Evolutionary conservation across 2,113 vertebrate genomes (phyloP).

Genomic region (Scatophagus argus): DNA sequence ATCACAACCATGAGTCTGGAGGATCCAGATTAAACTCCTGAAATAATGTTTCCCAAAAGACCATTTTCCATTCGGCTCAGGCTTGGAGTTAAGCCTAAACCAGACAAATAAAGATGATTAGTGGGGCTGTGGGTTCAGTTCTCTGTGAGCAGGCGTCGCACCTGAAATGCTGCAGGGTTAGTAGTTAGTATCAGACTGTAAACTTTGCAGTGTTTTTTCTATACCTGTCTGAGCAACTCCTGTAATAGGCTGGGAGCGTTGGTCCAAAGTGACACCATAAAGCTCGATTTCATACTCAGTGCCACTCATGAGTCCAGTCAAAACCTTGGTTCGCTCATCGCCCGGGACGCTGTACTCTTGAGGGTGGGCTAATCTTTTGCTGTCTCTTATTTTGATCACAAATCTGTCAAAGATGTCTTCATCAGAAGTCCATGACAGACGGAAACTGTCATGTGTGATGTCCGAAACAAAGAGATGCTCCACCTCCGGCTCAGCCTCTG

Average conservation of each 20-base stretch:
- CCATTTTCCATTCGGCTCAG: constrained; percentile 13
- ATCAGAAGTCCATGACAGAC: constrained; percentile 92
- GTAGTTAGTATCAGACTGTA: constrained; percentile 27
- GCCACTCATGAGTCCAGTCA: constrained; percentile 90
- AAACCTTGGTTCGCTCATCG: constrained; percentile 87
- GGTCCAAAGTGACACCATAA: constrained; percentile 90
- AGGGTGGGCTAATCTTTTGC: constrained; percentile 87
- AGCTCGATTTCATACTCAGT: constrained; percentile 95
- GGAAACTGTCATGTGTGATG: constrained; percentile 89
- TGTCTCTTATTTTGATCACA: constrained; percentile 94
- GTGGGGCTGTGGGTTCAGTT: constrained; percentile 9
- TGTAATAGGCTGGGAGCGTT: constrained; percentile 89
- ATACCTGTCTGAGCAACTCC: constrained; percentile 93
- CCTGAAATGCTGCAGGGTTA: background rate
- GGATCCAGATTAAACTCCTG: constrained; percentile 1
- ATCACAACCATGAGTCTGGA: background rate
- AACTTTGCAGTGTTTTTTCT: constrained; percentile 1
- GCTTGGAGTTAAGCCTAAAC: constrained; percentile 31
- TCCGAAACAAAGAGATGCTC: constrained; percentile 96
- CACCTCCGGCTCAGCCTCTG: constrained; percentile 96
- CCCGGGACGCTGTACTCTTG: constrained; percentile 86
- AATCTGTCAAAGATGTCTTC: constrained; percentile 93
- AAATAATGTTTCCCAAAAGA: constrained; percentile 1
- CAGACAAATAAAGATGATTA: constrained; percentile 40
- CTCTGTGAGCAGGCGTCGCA: background rate